These are phyloP conservation scores for Linnaemya tessellans DNA, from an alignment of 2,888 invertebrate species.

Conservation along the genomic window DNA sequence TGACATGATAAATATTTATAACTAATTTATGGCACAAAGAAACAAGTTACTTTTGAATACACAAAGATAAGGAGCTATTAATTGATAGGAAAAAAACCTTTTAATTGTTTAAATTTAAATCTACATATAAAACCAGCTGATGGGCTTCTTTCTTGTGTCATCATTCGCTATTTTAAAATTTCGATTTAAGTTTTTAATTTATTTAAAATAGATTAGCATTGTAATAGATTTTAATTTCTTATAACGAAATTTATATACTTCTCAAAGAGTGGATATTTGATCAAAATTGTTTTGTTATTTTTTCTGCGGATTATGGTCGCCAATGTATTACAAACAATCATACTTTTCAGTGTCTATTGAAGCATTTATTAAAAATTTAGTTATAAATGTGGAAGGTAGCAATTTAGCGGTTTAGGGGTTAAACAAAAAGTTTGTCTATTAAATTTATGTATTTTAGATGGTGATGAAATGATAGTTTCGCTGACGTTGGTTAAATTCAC, in stretches of 20 bases:
- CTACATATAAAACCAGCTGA: conserved; percentile 26
- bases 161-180: background rate
- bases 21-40: conserved; percentile 61
- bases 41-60: conserved; percentile 19
- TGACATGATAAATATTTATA: conserved; percentile 62
- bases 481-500: background rate
- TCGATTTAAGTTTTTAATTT: background rate
- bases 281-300: background rate
- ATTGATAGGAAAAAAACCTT: conserved; percentile 3
- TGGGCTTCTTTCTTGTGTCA: background rate
- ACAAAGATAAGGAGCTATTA: background rate
- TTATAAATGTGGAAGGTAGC: conserved; percentile 40
- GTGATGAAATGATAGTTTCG: conserved; percentile 34
- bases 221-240: background rate
- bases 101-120: conserved; percentile 6
- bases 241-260: background rate
- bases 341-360: conserved; percentile 1
- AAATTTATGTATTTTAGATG: conserved; percentile 43
- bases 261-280: background rate
- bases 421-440: conserved; percentile 7
- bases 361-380: conserved; percentile 22
- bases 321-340: background rate
- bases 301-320: conserved; percentile 24
- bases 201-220: conserved; percentile 27
- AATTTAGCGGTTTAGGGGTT: background rate